Evolutionary conservation across 1,140 invertebrate genomes (phyloP), one percentile per base, ranked within the genome.

Genomic region (Lepidurus packardi): DNA sequence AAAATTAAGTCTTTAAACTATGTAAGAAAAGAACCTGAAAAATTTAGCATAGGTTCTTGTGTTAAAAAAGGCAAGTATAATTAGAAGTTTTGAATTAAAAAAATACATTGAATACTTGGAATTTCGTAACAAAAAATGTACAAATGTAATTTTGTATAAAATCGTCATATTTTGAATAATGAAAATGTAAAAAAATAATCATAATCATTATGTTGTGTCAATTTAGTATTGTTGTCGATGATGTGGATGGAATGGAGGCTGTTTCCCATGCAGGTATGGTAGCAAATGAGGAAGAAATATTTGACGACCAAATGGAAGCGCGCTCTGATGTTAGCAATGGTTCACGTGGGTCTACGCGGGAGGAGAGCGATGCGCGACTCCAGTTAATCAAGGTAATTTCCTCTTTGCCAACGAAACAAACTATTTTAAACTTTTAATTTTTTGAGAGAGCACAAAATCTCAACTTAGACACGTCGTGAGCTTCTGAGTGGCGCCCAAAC

Each of bases 361-460:
- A 79, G 41, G 78, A 79, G 41, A 74, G 78, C 45, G 78, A 79
- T 11, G 74, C 42, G 8, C 44, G 43, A 75, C 45, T 79, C 9
- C 78, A 79, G 43, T 74, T 75, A 74, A 79, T 79, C 73, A 79
- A 79, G 78, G 78, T 74, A 79, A 79, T 43, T 77, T 34, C 43
- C 13, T n/a, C 13, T 43, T 41, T 16, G 16, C 34, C n/a, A 34
- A 21, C 43, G n/a, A 43, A 13, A 11, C 42, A 76, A 44, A 7
- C 74, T 75, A 24, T 24, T 75, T 75, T 41, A 24, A 41, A 21
- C 13, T 21, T 21, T 65, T 16, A 65, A 65, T 1, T 65, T 16
- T 65, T 9, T 21, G 13, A 65, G 53, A 65, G 6, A 65, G 53
- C 10, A 11, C 53, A 11, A 75, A 41, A 45, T 24, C 42, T 43